Evolutionary conservation across 2,888 invertebrate species (phyloP), one percentile per base, ranked within the genome.

Genomic region (Stegophylla sp.): DNA sequence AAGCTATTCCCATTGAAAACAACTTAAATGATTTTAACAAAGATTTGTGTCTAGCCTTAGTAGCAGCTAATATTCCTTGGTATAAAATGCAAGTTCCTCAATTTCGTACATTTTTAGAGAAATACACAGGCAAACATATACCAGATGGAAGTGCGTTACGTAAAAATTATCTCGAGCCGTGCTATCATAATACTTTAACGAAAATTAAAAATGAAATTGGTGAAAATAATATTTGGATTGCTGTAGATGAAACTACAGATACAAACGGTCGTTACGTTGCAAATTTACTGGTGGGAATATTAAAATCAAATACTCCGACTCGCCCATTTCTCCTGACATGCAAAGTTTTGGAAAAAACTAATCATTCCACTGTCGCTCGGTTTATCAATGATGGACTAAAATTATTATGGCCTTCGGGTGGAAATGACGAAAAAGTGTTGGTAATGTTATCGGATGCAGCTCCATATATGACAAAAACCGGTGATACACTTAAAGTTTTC

Each of bases 361-460:
- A 48, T 67, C 48, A 67, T 67, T 67, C 67, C 28, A 67, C 48
- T 48, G 48, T 67, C 26, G 20, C n/a, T n/a, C n/a, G n/a, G n/a
- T n/a, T n/a, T n/a, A n/a, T n/a, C n/a, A n/a, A n/a, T n/a, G n/a
- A n/a, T 45, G 43, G 43, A 43, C 23, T 66, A 66, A 66, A 66
- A 66, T 13, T 43, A 20, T 66, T 66, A 66, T 66, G 66, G 43
- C 67, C 67, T 26, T 67, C 45, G 67, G 26, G 67, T 23, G 45
- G 67, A 67, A 67, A 67, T 45, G 48, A 67, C 26, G 67, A 48
- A 67, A 67, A 67, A 67, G 34, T 63, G 34, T n/a, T 63, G n/a
- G 17, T 63, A 41, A 63, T 63, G 63, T 41, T 63, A n/a, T 63
- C 26, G 45, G 45, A 64, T 64, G 64, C 64, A 41, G 64, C 41